A percentile compares a stretch with the other conserved stretches of the same genome.
Evolutionary conservation across 2,797 vertebrate species (phyloP).

Genomic region (Sebastiscus tertius): DNA sequence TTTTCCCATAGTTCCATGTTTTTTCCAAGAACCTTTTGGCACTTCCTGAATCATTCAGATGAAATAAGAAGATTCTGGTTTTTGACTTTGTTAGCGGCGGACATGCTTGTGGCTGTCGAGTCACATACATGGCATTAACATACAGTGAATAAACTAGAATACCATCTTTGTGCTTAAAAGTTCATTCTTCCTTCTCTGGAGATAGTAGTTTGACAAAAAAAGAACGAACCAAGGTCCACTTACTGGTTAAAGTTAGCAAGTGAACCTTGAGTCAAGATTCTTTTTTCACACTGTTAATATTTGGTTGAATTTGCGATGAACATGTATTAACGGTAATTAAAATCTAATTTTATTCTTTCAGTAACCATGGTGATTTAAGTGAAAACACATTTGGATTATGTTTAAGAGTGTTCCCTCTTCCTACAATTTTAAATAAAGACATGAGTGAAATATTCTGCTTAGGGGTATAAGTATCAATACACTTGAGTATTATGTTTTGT

Average conservation of each 20-base stretch:
- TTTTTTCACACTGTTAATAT: no score
- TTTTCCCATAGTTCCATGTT: slow-evolving; percentile 99
- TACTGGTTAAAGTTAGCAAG: background rate
- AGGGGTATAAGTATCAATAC: no score
- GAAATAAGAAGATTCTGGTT: background rate
- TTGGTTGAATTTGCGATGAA: no score
- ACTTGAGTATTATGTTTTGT: no score
- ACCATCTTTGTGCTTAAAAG: background rate
- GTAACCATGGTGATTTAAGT: background rate
- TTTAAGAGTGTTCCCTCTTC: background rate
- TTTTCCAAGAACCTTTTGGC: slow-evolving; percentile 98
- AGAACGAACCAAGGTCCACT: no score
- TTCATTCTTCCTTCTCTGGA: no score
- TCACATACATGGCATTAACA: no score
- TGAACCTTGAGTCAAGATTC: no score
- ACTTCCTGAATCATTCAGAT: slow-evolving; percentile 86
- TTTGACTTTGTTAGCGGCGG: background rate
- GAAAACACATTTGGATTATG: background rate
- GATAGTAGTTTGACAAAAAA: no score
- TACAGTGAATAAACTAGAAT: background rate
- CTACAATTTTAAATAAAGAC: background rate
- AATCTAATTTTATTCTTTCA: background rate
- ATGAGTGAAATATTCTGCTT: background rate
- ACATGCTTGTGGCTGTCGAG: background rate
- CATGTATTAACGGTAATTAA: background rate